These are phyloP conservation scores for Brachionus angularis DNA, from an alignment of 1,140 invertebrate species.

Conservation along the genomic window DNA sequence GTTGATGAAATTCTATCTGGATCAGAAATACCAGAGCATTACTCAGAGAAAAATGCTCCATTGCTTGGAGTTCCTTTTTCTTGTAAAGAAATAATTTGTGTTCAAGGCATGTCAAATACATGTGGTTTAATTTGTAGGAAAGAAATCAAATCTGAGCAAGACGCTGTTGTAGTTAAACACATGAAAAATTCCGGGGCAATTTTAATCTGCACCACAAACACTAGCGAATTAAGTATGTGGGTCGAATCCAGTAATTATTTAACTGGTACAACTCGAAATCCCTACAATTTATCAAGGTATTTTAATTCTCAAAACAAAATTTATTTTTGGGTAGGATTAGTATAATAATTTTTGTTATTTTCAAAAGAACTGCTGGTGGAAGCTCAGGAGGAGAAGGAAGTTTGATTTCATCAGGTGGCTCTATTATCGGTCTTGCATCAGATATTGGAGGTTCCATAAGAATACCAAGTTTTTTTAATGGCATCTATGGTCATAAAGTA, in stretches of 20 bases:
- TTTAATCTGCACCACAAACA: constrained; percentile 71
- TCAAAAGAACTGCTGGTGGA: too few species aligned
- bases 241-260: constrained; percentile 85
- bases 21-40: constrained; percentile 13
- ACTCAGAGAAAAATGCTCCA: constrained; percentile 49
- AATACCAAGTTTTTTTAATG: constrained; percentile 59
- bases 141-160: constrained; percentile 62
- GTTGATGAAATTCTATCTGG: constrained; percentile 49
- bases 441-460: constrained; percentile 94
- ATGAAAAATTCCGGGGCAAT: constrained; percentile 71
- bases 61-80: constrained; percentile 55
- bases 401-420: constrained; percentile 68
- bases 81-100: constrained; percentile 50
- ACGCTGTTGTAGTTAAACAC: constrained; percentile 66
- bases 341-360: too few species aligned
- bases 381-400: constrained; percentile 57
- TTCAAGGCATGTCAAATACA: constrained; percentile 24
- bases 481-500: constrained; percentile 34
- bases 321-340: too few species aligned
- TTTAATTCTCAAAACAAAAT: too few species aligned
- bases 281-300: constrained; percentile 69
- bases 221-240: constrained; percentile 71
- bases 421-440: constrained; percentile 81
- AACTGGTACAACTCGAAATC: constrained; percentile 78
- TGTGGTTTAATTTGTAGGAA: constrained; percentile 64